These are phyloP conservation scores for Chloroceryle inda DNA, from an alignment of 2,797 vertebrate species.

Conservation along the genomic window DNA sequence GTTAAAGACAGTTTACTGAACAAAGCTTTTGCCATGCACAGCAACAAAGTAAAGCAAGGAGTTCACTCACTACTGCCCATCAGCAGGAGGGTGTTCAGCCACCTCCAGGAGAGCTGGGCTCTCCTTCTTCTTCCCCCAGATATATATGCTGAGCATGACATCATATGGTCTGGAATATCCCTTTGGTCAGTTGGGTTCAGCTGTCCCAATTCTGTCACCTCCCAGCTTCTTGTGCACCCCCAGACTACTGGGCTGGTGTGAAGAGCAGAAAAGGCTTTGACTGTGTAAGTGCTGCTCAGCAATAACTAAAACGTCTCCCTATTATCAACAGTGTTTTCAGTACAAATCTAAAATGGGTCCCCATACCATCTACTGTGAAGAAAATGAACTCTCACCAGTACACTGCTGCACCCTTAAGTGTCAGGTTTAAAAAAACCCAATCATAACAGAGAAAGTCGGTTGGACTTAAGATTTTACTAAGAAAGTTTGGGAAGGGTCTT, in stretches of 20 bases:
- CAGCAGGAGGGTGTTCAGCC: background rate
- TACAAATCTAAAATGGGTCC: background rate
- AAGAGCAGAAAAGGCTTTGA: background rate
- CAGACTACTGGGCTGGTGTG: background rate
- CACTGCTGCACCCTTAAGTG: background rate
- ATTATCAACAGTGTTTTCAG: background rate
- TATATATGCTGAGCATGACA: background rate
- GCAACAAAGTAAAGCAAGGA: background rate
- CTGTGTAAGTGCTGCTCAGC: background rate
- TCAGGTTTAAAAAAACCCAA: background rate
- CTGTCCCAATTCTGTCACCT: background rate
- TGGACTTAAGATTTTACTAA: background rate
- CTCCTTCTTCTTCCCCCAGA: background rate
- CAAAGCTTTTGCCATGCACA: background rate
- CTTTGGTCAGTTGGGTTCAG: background rate
- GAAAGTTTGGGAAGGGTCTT: background rate
- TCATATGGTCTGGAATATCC: background rate
- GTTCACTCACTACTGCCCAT: background rate
- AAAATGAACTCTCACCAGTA: background rate
- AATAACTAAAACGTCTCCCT: background rate
- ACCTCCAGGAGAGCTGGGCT: background rate
- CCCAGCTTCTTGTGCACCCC: background rate
- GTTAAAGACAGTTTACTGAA: background rate
- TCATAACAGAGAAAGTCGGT: background rate
- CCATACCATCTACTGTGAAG: background rate